phyloP scores from a whole-genome alignment of 2,888 invertebrate genomes.

The Trachelus tabidus region DNA sequence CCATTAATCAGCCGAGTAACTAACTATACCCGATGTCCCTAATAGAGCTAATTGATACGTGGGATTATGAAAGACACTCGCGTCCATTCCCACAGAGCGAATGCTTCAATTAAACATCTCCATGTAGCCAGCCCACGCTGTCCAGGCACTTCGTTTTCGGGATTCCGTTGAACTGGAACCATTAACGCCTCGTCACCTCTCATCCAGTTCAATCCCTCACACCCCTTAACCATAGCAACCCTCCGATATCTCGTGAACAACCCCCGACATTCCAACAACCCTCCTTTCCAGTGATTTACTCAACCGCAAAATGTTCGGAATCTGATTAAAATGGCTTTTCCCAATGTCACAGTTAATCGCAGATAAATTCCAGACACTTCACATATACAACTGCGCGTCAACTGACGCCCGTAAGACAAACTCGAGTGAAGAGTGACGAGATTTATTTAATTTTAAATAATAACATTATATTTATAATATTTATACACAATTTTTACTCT shows the following conservation, averaged over 20 bases:
- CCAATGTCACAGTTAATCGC: not conserved
- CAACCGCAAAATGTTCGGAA: constrained; percentile 26
- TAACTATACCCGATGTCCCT: constrained; percentile 28
- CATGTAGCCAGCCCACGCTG: constrained; percentile 16
- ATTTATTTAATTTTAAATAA: not conserved
- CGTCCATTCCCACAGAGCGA: constrained; percentile 25
- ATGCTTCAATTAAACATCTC: constrained; percentile 46
- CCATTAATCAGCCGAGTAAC: not conserved
- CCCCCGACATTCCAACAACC: not conserved
- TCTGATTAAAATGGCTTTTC: constrained; percentile 30
- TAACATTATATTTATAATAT: not conserved
- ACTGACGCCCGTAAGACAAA: not conserved
- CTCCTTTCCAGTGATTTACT: not conserved
- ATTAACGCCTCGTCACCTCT: constrained; percentile 28
- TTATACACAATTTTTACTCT: not conserved
- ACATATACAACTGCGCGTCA: not conserved
- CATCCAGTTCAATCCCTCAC: not conserved
- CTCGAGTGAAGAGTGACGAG: not conserved
- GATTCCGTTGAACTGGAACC: constrained; percentile 22
- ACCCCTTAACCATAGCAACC: not conserved
- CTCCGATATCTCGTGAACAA: not conserved
- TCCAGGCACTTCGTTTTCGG: constrained; percentile 26
- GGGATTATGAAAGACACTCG: constrained; percentile 49
- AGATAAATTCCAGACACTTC: not conserved
- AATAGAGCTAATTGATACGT: constrained; percentile 47